These are phyloP conservation scores for Pangasius mekongensis DNA, from an alignment of 2,797 vertebrate species.

Conservation along the genomic window DNA sequence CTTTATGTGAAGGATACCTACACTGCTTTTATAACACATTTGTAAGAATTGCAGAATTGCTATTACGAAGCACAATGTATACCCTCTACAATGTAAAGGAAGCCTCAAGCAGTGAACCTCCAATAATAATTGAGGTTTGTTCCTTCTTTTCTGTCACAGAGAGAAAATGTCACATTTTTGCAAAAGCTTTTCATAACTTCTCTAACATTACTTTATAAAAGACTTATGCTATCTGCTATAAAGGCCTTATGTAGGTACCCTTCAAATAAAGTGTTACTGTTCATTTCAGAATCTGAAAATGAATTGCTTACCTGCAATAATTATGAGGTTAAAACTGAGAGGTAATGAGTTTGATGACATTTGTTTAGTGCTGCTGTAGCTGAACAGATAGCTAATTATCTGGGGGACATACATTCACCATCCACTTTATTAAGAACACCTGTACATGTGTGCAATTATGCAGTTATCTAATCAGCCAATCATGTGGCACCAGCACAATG, in stretches of 20 bases:
- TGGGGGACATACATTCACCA: slow-evolving; percentile 38
- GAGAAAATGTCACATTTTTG: not conserved
- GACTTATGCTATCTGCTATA: no score
- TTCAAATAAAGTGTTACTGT: not conserved
- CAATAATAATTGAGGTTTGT: not conserved
- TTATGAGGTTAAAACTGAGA: slow-evolving; percentile 43
- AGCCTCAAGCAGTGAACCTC: not conserved
- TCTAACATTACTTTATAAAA: not conserved
- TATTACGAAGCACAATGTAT: not conserved
- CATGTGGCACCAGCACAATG: no score
- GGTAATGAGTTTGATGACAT: slow-evolving; percentile 63
- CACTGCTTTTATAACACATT: not conserved
- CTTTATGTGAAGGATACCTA: not conserved
- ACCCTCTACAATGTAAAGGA: not conserved
- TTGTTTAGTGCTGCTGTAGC: slow-evolving; percentile 64
- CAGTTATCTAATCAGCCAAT: no score
- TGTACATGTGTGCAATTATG: no score
- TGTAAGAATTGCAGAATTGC: not conserved
- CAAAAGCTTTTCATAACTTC: not conserved
- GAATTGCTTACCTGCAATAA: slow-evolving; percentile 58
- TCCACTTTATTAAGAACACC: no score
- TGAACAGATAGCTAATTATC: slow-evolving; percentile 67
- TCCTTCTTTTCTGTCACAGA: not conserved
- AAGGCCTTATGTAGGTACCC: not conserved
- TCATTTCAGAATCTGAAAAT: slow-evolving; percentile 57